Evolutionary conservation across 2,888 invertebrate genomes (phyloP), one percentile per base, ranked within the genome.

Genomic region (Saturnia pavonia): DNA sequence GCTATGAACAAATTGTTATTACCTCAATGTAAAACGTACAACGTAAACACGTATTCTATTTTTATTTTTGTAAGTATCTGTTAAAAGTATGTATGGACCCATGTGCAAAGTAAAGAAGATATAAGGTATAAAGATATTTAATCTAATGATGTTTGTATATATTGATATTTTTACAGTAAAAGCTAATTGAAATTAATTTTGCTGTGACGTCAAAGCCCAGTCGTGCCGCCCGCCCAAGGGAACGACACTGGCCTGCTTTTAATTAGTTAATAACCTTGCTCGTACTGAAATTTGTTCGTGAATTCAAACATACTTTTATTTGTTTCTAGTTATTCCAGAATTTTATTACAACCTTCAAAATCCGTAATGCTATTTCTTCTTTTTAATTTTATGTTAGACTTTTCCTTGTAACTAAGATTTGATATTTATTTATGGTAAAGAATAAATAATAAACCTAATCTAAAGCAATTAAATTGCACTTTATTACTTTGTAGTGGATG

Each of bases 201-300:
- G 48, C 60, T 72, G 57, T 72, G 60, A 71, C 69, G 68, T 68
- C 48, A 68, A 40, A 22, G 54, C 40, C 34, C 40, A 40, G 40
- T 54, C 40, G 51, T 40, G 68, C 48, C 68, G 51, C 68, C 54
- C 68, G 68, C 68, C 51, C 68, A 54, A 68, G 68, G 68, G 68
- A 54, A 68, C 40, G 68, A 68, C 68, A 54, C 51, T 54, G 54
- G 34, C 68, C 54, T 40, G 54, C 54, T 68, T 68, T 54, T 34
- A 51, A 68, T 68, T 68, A 68, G 27, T 68, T 68, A 68, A 40
- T n/a, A 54, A 54, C 48, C 68, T 54, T 68, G 65, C 40, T 40
- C 54, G 54, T 22, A 54, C 27, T 9, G 54, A 34, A 68, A 68
- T 27, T 34, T 57, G 40, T 54, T 68, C 40, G 40, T 65, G 40